Conservation (phyloP, 2,888 invertebrate species). For the Copidosoma aretas region DNA sequence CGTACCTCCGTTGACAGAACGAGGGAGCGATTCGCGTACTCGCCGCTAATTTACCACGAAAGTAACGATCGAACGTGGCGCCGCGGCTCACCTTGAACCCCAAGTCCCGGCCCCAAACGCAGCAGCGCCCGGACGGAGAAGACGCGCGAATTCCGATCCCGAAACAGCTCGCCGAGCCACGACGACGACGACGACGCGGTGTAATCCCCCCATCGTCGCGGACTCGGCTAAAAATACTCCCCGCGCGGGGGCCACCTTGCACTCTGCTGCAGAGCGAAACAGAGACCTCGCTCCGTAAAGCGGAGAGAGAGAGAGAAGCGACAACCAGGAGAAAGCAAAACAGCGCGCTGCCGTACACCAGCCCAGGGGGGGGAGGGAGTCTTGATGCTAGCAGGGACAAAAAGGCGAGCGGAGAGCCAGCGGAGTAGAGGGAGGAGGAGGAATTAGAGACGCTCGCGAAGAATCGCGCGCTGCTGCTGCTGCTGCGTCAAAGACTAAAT, state of each 20-base stretch:
- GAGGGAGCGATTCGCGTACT: no score
- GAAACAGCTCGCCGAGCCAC: not conserved
- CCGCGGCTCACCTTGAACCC: not conserved
- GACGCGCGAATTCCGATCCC: not conserved
- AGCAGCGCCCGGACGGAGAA: not conserved
- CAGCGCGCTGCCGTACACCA: no score
- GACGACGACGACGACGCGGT: no score
- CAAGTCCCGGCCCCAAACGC: not conserved
- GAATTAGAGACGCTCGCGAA: slow-evolving; percentile 14
- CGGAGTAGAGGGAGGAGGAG: not conserved
- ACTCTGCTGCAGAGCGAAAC: not conserved
- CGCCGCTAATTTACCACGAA: no score
- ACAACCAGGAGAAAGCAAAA: no score
- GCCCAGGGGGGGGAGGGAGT: no score
- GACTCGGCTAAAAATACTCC: slow-evolving; percentile 2
- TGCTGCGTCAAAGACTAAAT: slow-evolving; percentile 27
- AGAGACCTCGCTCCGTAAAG: no score
- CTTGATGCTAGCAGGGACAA: not conserved
- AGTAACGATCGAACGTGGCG: no score
- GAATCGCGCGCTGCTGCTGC: slow-evolving; percentile 8
- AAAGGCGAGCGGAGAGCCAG: not conserved
- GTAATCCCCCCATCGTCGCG: no score
- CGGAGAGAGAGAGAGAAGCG: no score
- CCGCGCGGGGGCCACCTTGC: not conserved
- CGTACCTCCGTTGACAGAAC: no score